Evolutionary conservation across 2,797 vertebrate species (phyloP), one percentile per base, ranked within the genome.

Genomic region (Podarcis lilfordi): DNA sequence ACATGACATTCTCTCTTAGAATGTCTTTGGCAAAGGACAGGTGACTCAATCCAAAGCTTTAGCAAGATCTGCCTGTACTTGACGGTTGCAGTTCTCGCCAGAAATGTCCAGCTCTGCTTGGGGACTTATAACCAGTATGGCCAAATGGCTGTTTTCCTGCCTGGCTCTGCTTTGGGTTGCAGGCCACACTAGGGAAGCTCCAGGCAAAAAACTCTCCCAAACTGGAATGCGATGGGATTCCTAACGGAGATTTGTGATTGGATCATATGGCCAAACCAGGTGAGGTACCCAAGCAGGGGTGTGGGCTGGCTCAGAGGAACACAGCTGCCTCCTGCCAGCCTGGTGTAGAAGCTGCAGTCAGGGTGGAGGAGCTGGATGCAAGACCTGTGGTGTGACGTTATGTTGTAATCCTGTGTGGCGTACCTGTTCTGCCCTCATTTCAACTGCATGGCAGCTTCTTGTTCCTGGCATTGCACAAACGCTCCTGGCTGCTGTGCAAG

Each of bases 281-380:
- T 37, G n/a, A 69, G 59, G 77, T 17, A 75, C 5, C 19, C 21
- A 74, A 69, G 74, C 45, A 1, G 45, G 45, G 9, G 40, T 55
- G 25, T 68, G 32, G 61, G 77, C 32, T 45, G 32, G 76, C 55
- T 23, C 29, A 64, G 68, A 13, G 37, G 68, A 80, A 40, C 27
- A n/a, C 10, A 59, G 23, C 55, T 64, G 37, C 25, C 32, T 29
- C 25, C 32, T 29, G 74, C 74, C 45, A 71, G 71, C 27, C 45
- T 84, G 87, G 50, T 84, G 75, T 1, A 19, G 68, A 29, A 74
- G 68, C 76, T 72, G 68, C 32, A 85, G 75, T 80, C 9, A 1
- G 78, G 83, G 69, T 21, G 88, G 88, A 80, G 82, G 78, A 76
- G 69, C 74, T 80, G 69, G 77, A 45, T 80, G 29, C 55, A 64